Evolutionary conservation across 1,140 invertebrate genomes (phyloP).

Genomic region (Dryas iulia): DNA sequence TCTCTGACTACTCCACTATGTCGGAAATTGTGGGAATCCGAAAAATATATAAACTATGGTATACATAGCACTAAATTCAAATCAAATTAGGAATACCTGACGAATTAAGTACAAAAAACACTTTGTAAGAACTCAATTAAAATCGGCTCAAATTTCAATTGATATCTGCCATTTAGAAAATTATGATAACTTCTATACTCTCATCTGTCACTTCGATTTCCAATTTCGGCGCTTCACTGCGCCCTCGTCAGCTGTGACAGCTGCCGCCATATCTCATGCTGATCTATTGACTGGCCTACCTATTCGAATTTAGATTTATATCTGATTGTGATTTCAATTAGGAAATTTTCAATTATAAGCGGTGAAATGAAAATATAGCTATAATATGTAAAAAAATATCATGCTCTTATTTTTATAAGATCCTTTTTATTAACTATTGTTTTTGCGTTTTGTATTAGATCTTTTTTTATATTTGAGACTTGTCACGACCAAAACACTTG

Average conservation of each 20-base stretch:
- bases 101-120: no score
- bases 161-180: conserved; percentile 11
- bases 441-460: no score
- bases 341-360: background rate
- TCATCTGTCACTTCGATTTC: conserved; percentile 37
- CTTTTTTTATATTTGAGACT: no score
- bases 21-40: no score
- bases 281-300: conserved; percentile 2
- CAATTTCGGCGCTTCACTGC: conserved; percentile 39
- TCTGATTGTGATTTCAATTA: background rate
- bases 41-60: no score
- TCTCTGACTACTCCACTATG: no score
- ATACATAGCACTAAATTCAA: no score
- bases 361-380: background rate
- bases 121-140: conserved; percentile 4
- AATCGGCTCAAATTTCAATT: background rate
- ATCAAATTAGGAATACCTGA: no score
- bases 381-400: no score
- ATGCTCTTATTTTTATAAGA: no score
- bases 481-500: no score
- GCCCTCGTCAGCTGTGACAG: conserved; percentile 47
- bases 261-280: conserved; percentile 22
- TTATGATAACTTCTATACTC: conserved; percentile 13
- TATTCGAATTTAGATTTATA: background rate
- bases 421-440: no score